phyloP scores from a whole-genome alignment of 64 coral and sea anemone species.

The Porites australiensis region DNA sequence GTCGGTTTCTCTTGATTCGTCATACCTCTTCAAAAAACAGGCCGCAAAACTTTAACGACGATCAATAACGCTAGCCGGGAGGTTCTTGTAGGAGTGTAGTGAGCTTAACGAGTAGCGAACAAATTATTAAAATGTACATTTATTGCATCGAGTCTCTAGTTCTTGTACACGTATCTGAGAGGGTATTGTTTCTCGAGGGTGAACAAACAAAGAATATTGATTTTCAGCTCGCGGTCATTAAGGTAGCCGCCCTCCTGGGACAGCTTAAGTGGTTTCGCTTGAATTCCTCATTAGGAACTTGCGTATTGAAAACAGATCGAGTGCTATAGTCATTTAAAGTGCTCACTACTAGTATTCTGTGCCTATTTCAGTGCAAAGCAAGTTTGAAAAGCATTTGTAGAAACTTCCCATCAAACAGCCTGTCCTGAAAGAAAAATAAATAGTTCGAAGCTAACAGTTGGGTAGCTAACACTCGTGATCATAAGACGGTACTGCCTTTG shows the following conservation, averaged over 20 bases:
- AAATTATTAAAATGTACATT: constrained; percentile 3
- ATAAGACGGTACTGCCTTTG: too few species aligned
- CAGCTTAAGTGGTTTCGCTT: constrained; percentile 3
- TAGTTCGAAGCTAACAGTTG: too few species aligned
- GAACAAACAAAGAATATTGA: constrained; percentile 6
- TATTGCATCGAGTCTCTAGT: not conserved
- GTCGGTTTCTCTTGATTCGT: constrained; percentile 23
- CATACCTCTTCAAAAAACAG: not conserved
- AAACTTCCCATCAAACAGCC: too few species aligned
- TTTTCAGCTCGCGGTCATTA: not conserved
- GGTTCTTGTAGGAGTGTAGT: not conserved
- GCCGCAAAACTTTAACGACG: not conserved
- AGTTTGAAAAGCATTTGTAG: too few species aligned
- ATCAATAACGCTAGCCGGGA: not conserved
- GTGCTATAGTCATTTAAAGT: too few species aligned
- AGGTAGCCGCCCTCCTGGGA: not conserved
- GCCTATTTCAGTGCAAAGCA: too few species aligned
- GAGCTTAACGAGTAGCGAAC: not conserved
- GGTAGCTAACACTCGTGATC: too few species aligned
- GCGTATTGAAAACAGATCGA: not conserved
- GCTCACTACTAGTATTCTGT: too few species aligned
- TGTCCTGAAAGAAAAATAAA: too few species aligned
- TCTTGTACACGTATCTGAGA: not conserved
- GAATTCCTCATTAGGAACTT: not conserved
- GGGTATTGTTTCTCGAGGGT: not conserved